Conservation (phyloP, 2,113 vertebrate genomes). For the zebrafish (Danio rerio) region DNA sequence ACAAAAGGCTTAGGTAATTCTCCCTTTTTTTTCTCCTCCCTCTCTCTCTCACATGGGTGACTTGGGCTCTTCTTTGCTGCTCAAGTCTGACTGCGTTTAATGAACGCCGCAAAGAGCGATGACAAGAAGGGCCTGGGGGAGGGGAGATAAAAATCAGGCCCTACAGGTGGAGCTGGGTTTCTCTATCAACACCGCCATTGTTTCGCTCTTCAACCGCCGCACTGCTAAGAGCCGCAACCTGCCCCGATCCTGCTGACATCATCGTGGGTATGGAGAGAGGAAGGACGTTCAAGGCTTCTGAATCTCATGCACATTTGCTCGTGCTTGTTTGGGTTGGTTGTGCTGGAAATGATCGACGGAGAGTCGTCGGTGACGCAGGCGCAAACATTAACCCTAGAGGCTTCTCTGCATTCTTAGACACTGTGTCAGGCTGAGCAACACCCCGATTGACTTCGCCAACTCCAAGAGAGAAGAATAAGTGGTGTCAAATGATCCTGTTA, state of each 20-base stretch:
- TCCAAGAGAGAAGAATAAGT: conserved; percentile 25
- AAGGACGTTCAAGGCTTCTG: not conserved
- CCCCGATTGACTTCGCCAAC: conserved; percentile 34
- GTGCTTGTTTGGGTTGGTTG: conserved; percentile 30
- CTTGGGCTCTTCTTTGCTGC: conserved; percentile 46
- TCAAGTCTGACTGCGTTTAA: conserved; percentile 58
- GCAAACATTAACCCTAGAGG: conserved; percentile 44
- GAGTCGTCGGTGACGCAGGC: conserved; percentile 8
- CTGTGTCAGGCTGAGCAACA: conserved; percentile 48
- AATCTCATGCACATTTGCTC: not conserved
- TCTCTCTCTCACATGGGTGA: conserved; percentile 54
- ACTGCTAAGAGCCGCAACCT: conserved; percentile 26
- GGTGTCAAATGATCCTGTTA: not conserved
- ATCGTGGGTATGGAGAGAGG: not conserved
- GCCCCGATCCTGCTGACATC: conserved; percentile 35
- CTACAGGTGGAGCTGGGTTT: conserved; percentile 67
- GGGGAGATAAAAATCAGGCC: conserved; percentile 63
- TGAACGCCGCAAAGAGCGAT: conserved; percentile 39
- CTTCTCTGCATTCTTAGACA: conserved; percentile 59
- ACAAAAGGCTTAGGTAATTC: conserved; percentile 66
- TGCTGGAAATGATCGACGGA: not conserved
- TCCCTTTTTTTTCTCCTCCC: not conserved
- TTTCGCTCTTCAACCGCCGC: conserved; percentile 52
- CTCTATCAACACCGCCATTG: conserved; percentile 64
- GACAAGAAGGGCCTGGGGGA: conserved; percentile 44